These are phyloP conservation scores for Punctoribates punctum DNA, from an alignment of 2,888 invertebrate species.

Conservation along the genomic window DNA sequence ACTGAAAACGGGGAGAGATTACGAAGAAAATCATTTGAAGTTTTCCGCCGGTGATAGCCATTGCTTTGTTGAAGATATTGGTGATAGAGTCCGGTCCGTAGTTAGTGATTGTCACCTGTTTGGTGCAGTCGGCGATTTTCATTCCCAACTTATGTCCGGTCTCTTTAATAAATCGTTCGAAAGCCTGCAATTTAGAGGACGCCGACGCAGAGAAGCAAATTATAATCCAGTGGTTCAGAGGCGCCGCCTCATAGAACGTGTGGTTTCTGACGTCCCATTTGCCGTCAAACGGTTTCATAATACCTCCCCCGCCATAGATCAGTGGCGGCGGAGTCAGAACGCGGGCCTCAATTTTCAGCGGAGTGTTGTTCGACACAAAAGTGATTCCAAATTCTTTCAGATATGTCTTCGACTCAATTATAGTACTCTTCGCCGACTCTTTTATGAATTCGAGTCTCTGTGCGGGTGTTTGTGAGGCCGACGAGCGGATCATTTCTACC, in stretches of 20 bases:
- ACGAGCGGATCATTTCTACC: conserved; percentile 18
- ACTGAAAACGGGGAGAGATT: neutral
- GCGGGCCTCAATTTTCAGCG: conserved; percentile 41
- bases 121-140: neutral
- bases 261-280: conserved; percentile 19
- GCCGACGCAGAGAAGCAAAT: neutral
- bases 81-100: neutral
- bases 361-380: conserved; percentile 31
- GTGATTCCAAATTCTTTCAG: conserved; percentile 44
- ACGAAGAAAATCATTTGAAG: conserved; percentile 20
- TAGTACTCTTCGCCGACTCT: conserved; percentile 35
- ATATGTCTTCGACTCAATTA: conserved; percentile 38
- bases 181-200: neutral
- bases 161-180: neutral
- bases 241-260: neutral
- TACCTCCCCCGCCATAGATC: neutral
- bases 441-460: conserved; percentile 44
- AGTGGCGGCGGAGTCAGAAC: conserved; percentile 36
- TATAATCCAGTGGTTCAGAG: conserved; percentile 12
- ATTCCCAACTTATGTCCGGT: neutral
- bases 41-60: neutral
- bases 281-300: conserved; percentile 21
- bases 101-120: neutral
- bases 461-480: conserved; percentile 39
- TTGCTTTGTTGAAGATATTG: neutral